These are phyloP conservation scores for Oriolus oriolus DNA, from an alignment of 2,113 vertebrate species.

Conservation along the genomic window DNA sequence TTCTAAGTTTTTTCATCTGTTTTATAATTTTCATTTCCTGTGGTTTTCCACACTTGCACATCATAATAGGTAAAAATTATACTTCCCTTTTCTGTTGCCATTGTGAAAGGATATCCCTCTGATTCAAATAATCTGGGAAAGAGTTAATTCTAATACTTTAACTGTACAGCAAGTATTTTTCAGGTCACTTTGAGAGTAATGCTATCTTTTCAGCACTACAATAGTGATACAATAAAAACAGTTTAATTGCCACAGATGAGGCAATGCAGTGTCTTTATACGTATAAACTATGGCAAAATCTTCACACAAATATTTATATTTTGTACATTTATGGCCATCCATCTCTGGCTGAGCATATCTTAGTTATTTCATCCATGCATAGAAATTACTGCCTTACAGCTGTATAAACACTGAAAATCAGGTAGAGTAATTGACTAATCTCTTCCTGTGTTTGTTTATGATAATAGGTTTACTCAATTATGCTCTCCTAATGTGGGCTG, in stretches of 20 bases:
- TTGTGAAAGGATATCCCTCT: not conserved
- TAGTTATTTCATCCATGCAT: not conserved
- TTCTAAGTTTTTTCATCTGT: not conserved
- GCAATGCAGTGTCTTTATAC: not conserved
- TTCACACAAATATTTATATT: not conserved
- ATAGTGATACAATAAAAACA: not conserved
- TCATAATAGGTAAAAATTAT: not conserved
- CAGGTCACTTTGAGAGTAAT: not conserved
- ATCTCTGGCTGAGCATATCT: not conserved
- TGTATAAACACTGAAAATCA: constrained; percentile 24
- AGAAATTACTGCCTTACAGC: constrained; percentile 4
- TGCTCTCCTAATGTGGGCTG: not conserved
- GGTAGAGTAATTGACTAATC: not conserved
- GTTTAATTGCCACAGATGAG: not conserved
- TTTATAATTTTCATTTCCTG: not conserved
- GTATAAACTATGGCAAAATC: not conserved
- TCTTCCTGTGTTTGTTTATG: not conserved
- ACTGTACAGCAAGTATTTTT: not conserved
- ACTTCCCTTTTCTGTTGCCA: not conserved
- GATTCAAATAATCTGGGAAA: not conserved
- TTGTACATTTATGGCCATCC: not conserved
- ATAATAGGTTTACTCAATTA: not conserved
- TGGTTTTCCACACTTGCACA: not conserved
- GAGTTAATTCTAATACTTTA: not conserved
- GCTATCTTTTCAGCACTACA: not conserved